These are phyloP conservation scores for Thamnaconus septentrionalis DNA, from an alignment of 2,113 vertebrate species.

Conservation along the genomic window DNA sequence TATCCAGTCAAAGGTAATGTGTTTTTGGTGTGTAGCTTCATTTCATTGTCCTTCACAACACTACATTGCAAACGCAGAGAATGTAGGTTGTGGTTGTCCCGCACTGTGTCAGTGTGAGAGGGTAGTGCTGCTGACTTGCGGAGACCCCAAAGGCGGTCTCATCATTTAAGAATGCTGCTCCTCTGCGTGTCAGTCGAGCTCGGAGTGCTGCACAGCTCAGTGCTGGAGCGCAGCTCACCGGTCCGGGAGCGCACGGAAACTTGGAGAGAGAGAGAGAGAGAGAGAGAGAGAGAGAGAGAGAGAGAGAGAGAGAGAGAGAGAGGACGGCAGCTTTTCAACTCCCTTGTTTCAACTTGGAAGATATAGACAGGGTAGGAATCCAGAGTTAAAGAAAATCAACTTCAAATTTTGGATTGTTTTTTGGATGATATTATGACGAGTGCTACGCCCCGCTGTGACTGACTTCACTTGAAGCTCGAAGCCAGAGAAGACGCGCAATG, in stretches of 20 bases:
- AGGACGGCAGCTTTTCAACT: too few species aligned
- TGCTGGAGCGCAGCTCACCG: constrained; percentile 11
- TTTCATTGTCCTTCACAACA: not conserved
- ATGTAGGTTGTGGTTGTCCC: too few species aligned
- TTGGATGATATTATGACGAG: constrained; percentile 4
- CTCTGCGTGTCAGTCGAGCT: constrained; percentile 18
- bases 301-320: too few species aligned
- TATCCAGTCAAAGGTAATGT: too few species aligned
- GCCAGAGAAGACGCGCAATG: constrained; percentile 48
- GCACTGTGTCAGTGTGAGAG: too few species aligned
- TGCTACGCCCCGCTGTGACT: constrained; percentile 2
- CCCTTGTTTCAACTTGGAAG: too few species aligned
- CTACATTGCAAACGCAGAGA: too few species aligned
- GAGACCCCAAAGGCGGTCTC: constrained; percentile 32
- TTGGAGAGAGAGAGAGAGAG: not conserved
- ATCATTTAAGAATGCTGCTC: constrained; percentile 12
- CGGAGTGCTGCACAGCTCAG: constrained; percentile 9
- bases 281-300: too few species aligned
- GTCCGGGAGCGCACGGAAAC: constrained; percentile 27
- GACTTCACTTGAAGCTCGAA: constrained; percentile 25
- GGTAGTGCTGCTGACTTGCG: not conserved
- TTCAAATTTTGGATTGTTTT: too few species aligned
- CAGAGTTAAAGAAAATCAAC: too few species aligned
- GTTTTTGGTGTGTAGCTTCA: too few species aligned
- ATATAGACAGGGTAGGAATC: too few species aligned